phyloP scores from a whole-genome alignment of 2,888 invertebrate genomes.

The Tachina grossa region DNA sequence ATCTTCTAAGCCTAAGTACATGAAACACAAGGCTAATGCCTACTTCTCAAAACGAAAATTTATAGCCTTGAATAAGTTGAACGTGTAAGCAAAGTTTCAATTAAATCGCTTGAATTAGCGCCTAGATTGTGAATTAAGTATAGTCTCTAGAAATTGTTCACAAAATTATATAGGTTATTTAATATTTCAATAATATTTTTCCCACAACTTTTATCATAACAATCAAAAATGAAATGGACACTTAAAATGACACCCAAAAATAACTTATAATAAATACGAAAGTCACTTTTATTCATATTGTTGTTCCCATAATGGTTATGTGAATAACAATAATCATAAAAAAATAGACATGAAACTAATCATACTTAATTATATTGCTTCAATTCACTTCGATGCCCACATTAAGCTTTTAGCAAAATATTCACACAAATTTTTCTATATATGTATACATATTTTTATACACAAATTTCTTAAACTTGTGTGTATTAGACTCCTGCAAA shows the following conservation, averaged over 20 bases:
- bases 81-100: no score
- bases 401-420: not conserved
- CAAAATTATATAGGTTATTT: no score
- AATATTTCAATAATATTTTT: not conserved
- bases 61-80: not conserved
- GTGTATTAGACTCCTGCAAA: no score
- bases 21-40: no score
- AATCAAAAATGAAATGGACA: not conserved
- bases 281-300: not conserved
- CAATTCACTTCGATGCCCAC: conserved; percentile 37
- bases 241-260: not conserved
- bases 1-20: no score
- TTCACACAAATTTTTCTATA: not conserved
- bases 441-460: no score
- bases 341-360: not conserved
- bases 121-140: no score
- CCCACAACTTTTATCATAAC: not conserved
- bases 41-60: no score
- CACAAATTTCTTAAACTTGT: not conserved
- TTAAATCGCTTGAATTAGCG: no score
- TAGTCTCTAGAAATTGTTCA: no score
- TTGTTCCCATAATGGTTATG: conserved; percentile 20
- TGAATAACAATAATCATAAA: not conserved
- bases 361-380: conserved; percentile 27
- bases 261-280: no score